Percentiles rank a stretch among this genome's conserved stretches.
Conservation (phyloP, 2,888 invertebrate genomes). For the Hylaea fasciaria region DNA sequence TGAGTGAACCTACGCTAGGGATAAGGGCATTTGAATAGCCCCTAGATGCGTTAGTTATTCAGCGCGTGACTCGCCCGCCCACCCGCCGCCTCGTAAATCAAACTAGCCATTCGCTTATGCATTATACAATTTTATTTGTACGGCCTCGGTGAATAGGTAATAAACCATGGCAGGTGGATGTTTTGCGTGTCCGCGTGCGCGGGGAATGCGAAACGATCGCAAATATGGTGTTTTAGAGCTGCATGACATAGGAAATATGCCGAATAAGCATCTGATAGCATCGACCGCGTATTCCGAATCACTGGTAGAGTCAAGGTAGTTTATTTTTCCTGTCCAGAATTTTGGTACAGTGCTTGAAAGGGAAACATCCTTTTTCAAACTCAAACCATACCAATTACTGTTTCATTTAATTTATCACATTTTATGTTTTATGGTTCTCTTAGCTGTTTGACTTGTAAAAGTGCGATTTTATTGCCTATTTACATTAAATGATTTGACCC, state of each 20-base stretch:
- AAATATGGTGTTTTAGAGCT: constrained; percentile 62
- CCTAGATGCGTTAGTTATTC: constrained; percentile 80
- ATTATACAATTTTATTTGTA: constrained; percentile 86
- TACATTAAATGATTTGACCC: too few species aligned
- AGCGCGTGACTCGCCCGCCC: constrained; percentile 68
- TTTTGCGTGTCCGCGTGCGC: constrained; percentile 72
- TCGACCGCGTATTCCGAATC: too few species aligned
- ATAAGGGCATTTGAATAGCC: constrained; percentile 71
- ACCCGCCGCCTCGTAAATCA: constrained; percentile 80
- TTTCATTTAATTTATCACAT: too few species aligned
- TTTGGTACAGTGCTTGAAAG: too few species aligned
- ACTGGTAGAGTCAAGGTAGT: too few species aligned
- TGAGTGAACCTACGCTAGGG: constrained; percentile 51
- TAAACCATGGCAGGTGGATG: constrained; percentile 83
- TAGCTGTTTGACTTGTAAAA: too few species aligned
- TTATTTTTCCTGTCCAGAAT: too few species aligned
- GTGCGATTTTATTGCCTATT: too few species aligned
- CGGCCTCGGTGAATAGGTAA: constrained; percentile 84
- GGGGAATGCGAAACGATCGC: constrained; percentile 74
- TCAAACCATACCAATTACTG: too few species aligned
- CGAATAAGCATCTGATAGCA: not conserved
- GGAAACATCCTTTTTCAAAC: too few species aligned
- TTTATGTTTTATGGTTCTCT: too few species aligned
- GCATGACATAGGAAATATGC: not conserved
- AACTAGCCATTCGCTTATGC: constrained; percentile 84